Conservation (phyloP, 2,113 vertebrate genomes). For the Tragulus kanchil region DNA sequence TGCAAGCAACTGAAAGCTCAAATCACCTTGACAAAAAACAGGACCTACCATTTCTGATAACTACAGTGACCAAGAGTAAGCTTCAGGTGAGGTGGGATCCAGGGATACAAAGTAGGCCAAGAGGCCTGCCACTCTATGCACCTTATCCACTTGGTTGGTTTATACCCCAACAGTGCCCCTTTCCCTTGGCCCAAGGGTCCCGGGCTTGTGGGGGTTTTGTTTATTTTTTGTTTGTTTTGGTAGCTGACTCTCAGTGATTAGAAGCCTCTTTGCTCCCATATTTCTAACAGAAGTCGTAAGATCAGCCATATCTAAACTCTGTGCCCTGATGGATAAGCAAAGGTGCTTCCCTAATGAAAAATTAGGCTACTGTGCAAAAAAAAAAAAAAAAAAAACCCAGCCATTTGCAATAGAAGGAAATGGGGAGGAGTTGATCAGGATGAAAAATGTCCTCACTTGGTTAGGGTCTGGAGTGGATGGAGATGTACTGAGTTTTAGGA, state of each 20-base stretch:
- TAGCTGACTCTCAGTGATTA: not conserved
- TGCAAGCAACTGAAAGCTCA: not conserved
- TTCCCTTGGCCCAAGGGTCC: not conserved
- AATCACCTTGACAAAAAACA: not conserved
- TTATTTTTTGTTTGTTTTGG: not conserved
- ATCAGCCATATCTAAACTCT: not conserved
- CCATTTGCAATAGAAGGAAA: not conserved
- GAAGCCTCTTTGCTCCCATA: not conserved
- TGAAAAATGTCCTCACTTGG: not conserved
- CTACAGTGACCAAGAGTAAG: not conserved
- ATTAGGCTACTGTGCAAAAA: not conserved
- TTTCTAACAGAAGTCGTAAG: not conserved
- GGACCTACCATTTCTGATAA: not conserved
- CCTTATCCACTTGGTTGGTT: not conserved
- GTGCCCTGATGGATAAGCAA: not conserved
- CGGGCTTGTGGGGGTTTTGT: not conserved
- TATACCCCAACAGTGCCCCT: not conserved
- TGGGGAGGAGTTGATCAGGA: not conserved
- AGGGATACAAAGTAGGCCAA: not conserved
- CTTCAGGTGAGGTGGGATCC: not conserved
- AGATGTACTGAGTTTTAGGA: not conserved
- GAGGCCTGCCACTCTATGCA: not conserved
- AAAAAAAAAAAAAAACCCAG: not conserved
- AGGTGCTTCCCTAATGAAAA: not conserved
- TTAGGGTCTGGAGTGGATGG: not conserved